A percentile compares a stretch with the other conserved stretches of the same genome.
Conservation (phyloP, 1,140 invertebrate genomes). For the Spodoptera frugiperda region DNA sequence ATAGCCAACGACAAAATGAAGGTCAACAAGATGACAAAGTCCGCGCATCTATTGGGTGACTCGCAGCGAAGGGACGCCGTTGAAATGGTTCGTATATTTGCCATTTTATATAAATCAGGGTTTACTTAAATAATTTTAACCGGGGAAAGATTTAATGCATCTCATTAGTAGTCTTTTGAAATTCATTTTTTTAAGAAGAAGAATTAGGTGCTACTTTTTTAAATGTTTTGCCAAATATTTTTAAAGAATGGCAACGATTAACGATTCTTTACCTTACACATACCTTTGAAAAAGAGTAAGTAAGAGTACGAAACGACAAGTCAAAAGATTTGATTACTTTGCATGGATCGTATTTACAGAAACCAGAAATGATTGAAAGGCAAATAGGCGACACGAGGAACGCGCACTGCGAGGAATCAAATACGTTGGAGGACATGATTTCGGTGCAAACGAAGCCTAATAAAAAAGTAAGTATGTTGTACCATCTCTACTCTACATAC, state of each 20-base stretch:
- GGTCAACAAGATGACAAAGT: conserved; percentile 72
- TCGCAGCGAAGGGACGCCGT: conserved; percentile 52
- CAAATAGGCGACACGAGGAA: conserved; percentile 74
- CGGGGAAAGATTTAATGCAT: no score
- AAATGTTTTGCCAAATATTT: no score
- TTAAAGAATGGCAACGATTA: no score
- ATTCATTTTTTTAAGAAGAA: no score
- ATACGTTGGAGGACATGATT: conserved; percentile 60
- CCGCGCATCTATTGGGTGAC: conserved; percentile 72
- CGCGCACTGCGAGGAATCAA: conserved; percentile 56
- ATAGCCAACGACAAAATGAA: conserved; percentile 57
- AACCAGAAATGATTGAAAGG: conserved; percentile 74
- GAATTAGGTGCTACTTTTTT: no score
- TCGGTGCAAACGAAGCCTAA: conserved; percentile 61
- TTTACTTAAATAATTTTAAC: no score
- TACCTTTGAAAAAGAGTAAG: no score
- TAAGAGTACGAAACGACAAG: no score
- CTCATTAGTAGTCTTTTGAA: no score
- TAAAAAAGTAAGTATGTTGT: conserved; percentile 64
- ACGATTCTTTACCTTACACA: no score
- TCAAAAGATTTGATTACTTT: background rate
- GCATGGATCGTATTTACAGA: conserved; percentile 56
- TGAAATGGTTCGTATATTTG: conserved; percentile 55
- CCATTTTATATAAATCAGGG: no score
- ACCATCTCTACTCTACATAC: no score